phyloP scores from a whole-genome alignment of 2,888 invertebrate genomes.

The Colostygia pectinataria region DNA sequence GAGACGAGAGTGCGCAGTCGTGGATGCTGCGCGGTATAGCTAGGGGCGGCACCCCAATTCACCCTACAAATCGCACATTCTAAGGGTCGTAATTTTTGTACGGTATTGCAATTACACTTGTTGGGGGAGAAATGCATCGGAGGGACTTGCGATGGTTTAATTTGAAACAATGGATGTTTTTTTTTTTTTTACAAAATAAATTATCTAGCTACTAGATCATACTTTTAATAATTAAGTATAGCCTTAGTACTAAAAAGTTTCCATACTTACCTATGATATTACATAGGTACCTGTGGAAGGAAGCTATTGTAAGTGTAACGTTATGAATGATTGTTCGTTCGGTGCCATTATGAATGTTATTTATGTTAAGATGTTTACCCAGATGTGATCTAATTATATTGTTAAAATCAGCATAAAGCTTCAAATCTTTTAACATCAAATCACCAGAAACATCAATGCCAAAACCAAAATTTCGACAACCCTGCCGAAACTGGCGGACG shows the following conservation, averaged over 20 bases:
- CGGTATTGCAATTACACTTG: constrained; percentile 43
- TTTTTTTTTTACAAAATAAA: not conserved
- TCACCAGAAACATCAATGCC: not conserved
- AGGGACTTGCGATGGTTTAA: constrained; percentile 32
- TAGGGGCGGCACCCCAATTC: constrained; percentile 72
- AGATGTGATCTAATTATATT: too few relatives aligned
- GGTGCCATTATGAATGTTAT: too few relatives aligned
- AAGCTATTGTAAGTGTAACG: too few relatives aligned
- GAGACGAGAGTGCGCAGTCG: constrained; percentile 75
- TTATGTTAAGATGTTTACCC: too few relatives aligned
- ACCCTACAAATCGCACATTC: constrained; percentile 56
- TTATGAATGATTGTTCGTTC: too few relatives aligned
- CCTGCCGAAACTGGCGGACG: constrained; percentile 60
- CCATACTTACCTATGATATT: too few relatives aligned
- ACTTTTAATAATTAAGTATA: too few relatives aligned
- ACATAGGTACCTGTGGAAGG: too few relatives aligned
- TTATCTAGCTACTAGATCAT: too few relatives aligned
- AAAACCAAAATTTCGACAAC: constrained; percentile 48
- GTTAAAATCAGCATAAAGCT: too few relatives aligned
- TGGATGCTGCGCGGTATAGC: constrained; percentile 72
- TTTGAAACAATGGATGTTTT: constrained; percentile 18
- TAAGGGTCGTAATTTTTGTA: constrained; percentile 59
- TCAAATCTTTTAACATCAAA: not conserved
- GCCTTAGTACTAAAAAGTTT: too few relatives aligned
- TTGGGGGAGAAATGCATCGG: constrained; percentile 44